Percentiles rank a stretch among this genome's conserved stretches.
These are phyloP conservation scores for Scaptomyza cyrtandrae DNA, from an alignment of 2,888 invertebrate genomes.

Conservation along the genomic window DNA sequence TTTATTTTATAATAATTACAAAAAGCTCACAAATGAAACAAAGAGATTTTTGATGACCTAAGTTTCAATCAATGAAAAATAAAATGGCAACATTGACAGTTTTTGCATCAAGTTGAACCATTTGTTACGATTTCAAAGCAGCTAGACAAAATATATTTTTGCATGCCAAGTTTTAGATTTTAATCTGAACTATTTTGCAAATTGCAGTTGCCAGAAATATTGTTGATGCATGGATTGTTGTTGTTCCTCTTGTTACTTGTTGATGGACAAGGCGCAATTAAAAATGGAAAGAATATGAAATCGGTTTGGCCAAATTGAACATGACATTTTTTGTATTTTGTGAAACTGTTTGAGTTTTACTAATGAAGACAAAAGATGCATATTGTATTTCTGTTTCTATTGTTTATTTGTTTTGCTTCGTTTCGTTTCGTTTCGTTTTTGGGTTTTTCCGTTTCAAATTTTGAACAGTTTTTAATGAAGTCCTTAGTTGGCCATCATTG, in stretches of 20 bases:
- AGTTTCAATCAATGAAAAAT: not conserved
- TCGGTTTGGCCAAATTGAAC: conserved; percentile 62
- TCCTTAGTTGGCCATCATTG: conserved; percentile 26
- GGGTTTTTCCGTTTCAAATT: conserved; percentile 11
- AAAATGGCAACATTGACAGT: not conserved
- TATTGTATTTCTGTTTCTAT: conserved; percentile 43
- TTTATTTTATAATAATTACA: not conserved
- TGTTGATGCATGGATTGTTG: conserved; percentile 5
- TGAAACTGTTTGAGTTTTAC: conserved; percentile 33
- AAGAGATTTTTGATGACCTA: too few species aligned
- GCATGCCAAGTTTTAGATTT: conserved; percentile 1
- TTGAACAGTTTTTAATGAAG: conserved; percentile 13
- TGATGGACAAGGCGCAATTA: conserved; percentile 63
- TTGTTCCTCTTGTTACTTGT: conserved; percentile 11
- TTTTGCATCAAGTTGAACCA: not conserved
- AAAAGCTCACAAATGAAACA: too few species aligned
- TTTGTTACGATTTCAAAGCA: too few species aligned
- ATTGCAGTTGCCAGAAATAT: conserved; percentile 17
- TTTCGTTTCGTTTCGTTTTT: conserved; percentile 13
- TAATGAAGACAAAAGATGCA: conserved; percentile 54
- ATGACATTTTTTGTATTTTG: conserved; percentile 57
- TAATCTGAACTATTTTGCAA: not conserved
- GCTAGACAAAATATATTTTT: not conserved
- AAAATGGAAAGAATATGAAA: conserved; percentile 44
- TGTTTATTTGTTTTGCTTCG: not conserved